phyloP scores from a whole-genome alignment of 2,888 invertebrate genomes.

The Acanthopleura granulata region DNA sequence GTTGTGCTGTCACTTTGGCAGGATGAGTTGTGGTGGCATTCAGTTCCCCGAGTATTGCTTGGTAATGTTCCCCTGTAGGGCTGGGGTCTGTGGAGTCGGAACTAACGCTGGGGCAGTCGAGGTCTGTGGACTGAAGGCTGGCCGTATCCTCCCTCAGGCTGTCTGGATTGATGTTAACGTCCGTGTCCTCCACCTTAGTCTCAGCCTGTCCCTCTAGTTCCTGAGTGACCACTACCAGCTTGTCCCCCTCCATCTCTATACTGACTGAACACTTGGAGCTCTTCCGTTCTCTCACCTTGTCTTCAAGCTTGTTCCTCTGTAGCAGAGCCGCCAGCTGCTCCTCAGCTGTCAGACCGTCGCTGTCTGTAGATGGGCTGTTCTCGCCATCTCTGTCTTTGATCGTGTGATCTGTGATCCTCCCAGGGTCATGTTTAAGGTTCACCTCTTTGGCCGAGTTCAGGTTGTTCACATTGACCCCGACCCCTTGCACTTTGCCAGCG shows the following conservation, averaged over 20 bases:
- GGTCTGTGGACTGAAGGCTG: slow-evolving; percentile 50
- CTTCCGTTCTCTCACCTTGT: slow-evolving; percentile 38
- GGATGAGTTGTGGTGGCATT: neutral
- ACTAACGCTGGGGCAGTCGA: slow-evolving; percentile 50
- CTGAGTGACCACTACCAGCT: slow-evolving; percentile 65
- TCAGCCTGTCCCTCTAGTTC: slow-evolving; percentile 44
- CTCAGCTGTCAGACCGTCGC: slow-evolving; percentile 56
- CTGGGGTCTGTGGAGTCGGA: slow-evolving; percentile 55
- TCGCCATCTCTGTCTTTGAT: slow-evolving; percentile 29
- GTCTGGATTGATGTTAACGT: slow-evolving; percentile 48
- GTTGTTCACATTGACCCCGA: slow-evolving; percentile 58
- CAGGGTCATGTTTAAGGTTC: slow-evolving; percentile 40
- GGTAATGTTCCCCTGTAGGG: slow-evolving; percentile 44
- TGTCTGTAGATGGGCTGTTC: slow-evolving; percentile 38
- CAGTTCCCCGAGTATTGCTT: slow-evolving; percentile 43
- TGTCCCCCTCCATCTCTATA: slow-evolving; percentile 70
- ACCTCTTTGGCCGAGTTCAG: slow-evolving; percentile 43
- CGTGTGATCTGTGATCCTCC: slow-evolving; percentile 34
- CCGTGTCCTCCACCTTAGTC: slow-evolving; percentile 33
- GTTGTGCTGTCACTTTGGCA: neutral
- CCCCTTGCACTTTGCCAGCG: slow-evolving; percentile 37
- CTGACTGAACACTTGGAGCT: slow-evolving; percentile 58
- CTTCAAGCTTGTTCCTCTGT: slow-evolving; percentile 51
- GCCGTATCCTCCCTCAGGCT: slow-evolving; percentile 46
- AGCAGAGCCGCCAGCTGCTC: slow-evolving; percentile 54